Evolutionary conservation across 2,797 vertebrate genomes (phyloP), one percentile per base, ranked within the genome.

Genomic region (Enteromius treurensis): DNA sequence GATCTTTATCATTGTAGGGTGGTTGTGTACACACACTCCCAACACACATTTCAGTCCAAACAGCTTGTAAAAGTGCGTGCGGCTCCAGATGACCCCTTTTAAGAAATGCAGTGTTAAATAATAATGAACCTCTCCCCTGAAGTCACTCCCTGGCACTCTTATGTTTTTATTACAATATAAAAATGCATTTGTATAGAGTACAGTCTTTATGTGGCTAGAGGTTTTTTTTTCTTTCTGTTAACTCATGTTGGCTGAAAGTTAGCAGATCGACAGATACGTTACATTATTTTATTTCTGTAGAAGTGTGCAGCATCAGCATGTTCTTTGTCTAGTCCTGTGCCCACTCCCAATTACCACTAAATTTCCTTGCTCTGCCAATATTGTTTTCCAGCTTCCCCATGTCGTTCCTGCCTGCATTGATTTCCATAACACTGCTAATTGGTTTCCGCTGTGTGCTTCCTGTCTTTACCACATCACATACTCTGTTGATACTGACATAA

Each of bases 241-340:
- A 49, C 21, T 10, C 0, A 7, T 0, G 26, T 53, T 68, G 47
- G 21, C 21, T 11, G 29, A 53, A 19, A 11, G 51, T 58, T 8
- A 64, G 6, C 60, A 91, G 89, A 83, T 90, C 73, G 84, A 86
- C 84, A 87, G 90, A 93, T 92, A 92, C 90, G 88, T 89, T 78
- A 88, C 77, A 85, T 90, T 90, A 88, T 93, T 90, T 85, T 88
- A 86, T 93, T 92, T 91, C 92, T 83, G 81, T 77, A 76, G 87
- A 80, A 67, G 70, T 47, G 70, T 81, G 68, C 45, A 13, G 83
- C 86, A 86, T 90, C 88, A 84, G 89, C 81, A 89, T 87, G 80
- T 80, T 90, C 85, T 87, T 83, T 64, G 88, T 85, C 86, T 86
- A 82, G 70, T 82, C 79, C 88, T 84, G 84, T 82, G 21, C 85